Percentiles rank a stretch among this genome's conserved stretches.
Evolutionary conservation across 2,888 invertebrate genomes (phyloP).

Genomic region (Tiliacea citrago): DNA sequence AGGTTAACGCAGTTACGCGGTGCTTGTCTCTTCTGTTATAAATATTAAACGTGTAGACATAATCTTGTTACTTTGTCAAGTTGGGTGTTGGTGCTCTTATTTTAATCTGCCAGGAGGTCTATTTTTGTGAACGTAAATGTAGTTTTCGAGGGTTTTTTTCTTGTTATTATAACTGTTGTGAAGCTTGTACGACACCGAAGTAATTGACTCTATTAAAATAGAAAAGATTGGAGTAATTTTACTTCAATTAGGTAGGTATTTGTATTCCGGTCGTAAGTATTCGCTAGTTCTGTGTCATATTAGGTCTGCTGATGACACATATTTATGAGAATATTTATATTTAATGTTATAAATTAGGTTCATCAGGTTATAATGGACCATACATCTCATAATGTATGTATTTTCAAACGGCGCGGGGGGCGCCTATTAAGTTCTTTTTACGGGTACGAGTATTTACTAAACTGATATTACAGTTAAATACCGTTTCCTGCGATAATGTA

Average conservation of each 20-base stretch:
- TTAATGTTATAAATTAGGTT: no score
- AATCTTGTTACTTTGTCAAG: constrained; percentile 45
- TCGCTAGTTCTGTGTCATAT: neutral
- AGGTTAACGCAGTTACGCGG: constrained; percentile 58
- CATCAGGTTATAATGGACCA: no score
- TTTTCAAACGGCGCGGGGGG: neutral
- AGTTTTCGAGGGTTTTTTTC: neutral
- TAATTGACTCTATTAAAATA: neutral
- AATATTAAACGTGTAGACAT: constrained; percentile 51
- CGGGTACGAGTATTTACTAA: constrained; percentile 14
- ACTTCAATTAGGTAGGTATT: neutral
- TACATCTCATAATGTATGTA: neutral
- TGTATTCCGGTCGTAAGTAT: neutral
- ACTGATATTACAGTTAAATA: constrained; percentile 8
- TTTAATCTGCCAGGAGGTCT: neutral
- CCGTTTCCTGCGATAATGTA: constrained; percentile 12
- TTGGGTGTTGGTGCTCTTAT: constrained; percentile 7
- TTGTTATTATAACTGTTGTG: neutral
- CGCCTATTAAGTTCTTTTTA: neutral
- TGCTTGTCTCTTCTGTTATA: constrained; percentile 41
- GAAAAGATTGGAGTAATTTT: neutral
- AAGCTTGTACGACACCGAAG: neutral
- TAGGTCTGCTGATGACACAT: neutral
- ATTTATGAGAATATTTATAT: neutral
- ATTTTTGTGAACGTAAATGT: constrained; percentile 5